Evolutionary conservation across 2,113 vertebrate species (phyloP).

Genomic region (Plectropomus leopardus): DNA sequence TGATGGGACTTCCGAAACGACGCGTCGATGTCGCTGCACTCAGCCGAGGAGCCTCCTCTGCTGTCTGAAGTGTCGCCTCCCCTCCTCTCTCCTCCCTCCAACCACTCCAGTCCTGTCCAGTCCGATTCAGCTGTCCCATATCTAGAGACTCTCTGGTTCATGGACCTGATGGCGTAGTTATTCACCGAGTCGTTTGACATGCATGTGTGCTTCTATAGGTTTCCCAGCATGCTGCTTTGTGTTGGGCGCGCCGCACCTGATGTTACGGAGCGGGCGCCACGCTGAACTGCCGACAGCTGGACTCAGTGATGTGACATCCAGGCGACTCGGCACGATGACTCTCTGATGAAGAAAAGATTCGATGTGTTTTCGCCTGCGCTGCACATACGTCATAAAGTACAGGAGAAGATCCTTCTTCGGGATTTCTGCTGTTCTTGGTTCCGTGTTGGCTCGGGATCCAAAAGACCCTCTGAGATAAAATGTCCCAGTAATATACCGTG

Average conservation of each 20-base stretch:
- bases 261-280: slow-evolving; percentile 22
- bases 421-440: background rate
- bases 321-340: background rate
- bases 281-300: slow-evolving; percentile 36
- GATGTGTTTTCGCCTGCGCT: background rate
- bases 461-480: background rate
- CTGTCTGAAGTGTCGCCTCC: slow-evolving; percentile 27
- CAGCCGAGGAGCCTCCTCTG: slow-evolving; percentile 27
- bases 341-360: slow-evolving; percentile 5
- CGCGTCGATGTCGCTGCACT: slow-evolving; percentile 13
- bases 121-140: slow-evolving; percentile 27
- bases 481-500: too few relatives aligned
- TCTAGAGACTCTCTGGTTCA: slow-evolving; percentile 46
- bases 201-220: slow-evolving; percentile 79
- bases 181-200: slow-evolving; percentile 61
- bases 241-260: slow-evolving; percentile 49
- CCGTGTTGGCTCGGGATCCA: background rate
- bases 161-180: slow-evolving; percentile 44
- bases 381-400: background rate
- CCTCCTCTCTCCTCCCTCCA: background rate
- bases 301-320: slow-evolving; percentile 52
- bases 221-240: slow-evolving; percentile 79
- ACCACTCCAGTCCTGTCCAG: background rate
- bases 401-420: background rate
- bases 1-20: slow-evolving; percentile 38